A percentile compares a stretch with the other conserved stretches of the same genome.
Conservation (phyloP, 1,140 invertebrate genomes). For the Bicyclus anynana region DNA sequence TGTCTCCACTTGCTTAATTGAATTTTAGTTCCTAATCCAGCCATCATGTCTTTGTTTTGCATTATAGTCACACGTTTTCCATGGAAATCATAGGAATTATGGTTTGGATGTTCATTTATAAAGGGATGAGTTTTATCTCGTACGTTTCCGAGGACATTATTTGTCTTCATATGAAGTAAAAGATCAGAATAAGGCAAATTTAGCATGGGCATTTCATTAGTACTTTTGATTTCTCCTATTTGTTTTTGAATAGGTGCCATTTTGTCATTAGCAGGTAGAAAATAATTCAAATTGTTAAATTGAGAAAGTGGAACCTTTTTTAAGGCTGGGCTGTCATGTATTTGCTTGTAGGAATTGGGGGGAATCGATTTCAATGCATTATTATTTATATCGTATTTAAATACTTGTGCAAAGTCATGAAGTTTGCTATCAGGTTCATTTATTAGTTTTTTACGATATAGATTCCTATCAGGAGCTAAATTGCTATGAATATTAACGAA, state of each 20-base stretch:
- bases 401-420: slow-evolving; percentile 28
- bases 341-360: slow-evolving; percentile 31
- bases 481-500: slow-evolving; percentile 2
- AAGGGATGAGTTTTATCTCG: background rate
- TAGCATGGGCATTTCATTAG: slow-evolving; percentile 1
- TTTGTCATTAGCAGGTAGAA: slow-evolving; percentile 39
- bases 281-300: slow-evolving; percentile 43
- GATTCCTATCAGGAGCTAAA: background rate
- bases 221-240: slow-evolving; percentile 10
- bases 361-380: slow-evolving; percentile 16
- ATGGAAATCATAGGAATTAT: slow-evolving; percentile 4
- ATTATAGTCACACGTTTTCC: slow-evolving; percentile 35
- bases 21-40: slow-evolving; percentile 24
- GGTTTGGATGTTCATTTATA: background rate
- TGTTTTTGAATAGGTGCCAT: slow-evolving; percentile 3
- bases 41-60: slow-evolving; percentile 39
- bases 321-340: slow-evolving; percentile 26
- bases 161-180: slow-evolving; percentile 10
- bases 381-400: background rate
- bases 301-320: slow-evolving; percentile 45
- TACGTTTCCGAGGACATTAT: background rate
- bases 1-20: slow-evolving; percentile 28
- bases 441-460: slow-evolving; percentile 20
- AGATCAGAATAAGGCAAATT: slow-evolving; percentile 32
- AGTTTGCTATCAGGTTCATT: slow-evolving; percentile 38